Percentiles rank a stretch among this genome's conserved stretches.
Evolutionary conservation across 2,888 invertebrate species (phyloP).

Genomic region (Aradus depressus): DNA sequence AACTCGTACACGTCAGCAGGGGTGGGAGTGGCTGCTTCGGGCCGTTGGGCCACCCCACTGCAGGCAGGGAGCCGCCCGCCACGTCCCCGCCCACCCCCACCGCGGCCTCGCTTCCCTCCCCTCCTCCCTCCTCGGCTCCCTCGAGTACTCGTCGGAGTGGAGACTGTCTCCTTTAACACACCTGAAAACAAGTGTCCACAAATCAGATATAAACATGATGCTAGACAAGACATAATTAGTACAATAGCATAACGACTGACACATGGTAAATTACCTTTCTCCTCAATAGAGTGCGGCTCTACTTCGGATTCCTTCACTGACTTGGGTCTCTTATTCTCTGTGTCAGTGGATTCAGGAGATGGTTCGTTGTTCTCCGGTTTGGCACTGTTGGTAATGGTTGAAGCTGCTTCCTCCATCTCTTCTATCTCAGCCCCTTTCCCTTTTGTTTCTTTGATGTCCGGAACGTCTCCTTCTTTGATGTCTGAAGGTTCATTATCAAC

Average conservation of each 20-base stretch:
- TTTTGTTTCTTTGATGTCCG: neutral
- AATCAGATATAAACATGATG: neutral
- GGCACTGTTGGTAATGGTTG: too few relatives aligned
- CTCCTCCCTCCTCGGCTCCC: constrained; percentile 40
- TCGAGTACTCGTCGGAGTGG: constrained; percentile 42
- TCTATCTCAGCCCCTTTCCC: neutral
- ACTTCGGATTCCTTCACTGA: neutral
- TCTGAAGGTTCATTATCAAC: neutral
- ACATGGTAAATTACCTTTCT: constrained; percentile 17
- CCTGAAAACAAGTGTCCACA: constrained; percentile 9
- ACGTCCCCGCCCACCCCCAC: constrained; percentile 24
- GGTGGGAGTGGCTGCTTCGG: constrained; percentile 7
- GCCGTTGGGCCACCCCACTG: neutral
- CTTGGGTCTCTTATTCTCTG: constrained; percentile 3
- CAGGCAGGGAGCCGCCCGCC: constrained; percentile 1
- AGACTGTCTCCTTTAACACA: constrained; percentile 24
- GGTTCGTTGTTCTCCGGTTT: constrained; percentile 1
- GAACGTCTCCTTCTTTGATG: neutral
- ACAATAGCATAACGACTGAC: too few relatives aligned
- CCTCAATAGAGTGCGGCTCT: constrained; percentile 9
- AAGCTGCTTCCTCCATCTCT: neutral
- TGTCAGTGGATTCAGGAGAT: neutral
- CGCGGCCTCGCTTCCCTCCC: constrained; percentile 35
- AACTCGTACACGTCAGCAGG: constrained; percentile 74
- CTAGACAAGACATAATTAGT: too few relatives aligned